phyloP scores from a whole-genome alignment of 2,113 vertebrate genomes.

The Cyanoramphus novaezelandiae region DNA sequence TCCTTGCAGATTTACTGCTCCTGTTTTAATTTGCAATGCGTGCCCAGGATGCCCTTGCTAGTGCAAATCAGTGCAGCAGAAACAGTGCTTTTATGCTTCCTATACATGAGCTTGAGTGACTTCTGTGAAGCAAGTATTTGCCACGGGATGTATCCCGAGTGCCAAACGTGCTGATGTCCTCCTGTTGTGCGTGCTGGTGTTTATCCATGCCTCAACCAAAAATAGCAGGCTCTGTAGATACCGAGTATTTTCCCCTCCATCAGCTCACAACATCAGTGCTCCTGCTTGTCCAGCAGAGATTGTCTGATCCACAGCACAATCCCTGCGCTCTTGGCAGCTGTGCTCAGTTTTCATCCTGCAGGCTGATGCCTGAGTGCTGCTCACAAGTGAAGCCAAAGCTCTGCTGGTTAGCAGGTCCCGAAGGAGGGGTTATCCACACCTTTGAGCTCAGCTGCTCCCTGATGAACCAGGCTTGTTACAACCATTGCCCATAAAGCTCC shows the following conservation, averaged over 20 bases:
- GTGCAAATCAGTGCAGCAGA: background rate
- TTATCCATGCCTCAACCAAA: background rate
- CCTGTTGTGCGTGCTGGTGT: background rate
- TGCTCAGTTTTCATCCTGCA: background rate
- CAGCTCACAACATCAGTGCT: background rate
- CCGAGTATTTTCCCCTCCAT: background rate
- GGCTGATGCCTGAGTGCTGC: rapidly evolving
- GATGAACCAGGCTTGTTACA: background rate
- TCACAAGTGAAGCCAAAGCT: background rate
- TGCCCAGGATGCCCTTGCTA: background rate
- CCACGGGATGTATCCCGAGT: background rate
- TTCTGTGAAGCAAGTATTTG: background rate
- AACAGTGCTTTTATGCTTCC: background rate
- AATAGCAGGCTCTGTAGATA: background rate
- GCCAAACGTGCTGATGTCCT: background rate
- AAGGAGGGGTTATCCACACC: background rate
- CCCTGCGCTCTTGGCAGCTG: background rate
- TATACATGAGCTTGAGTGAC: background rate
- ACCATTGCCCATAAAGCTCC: background rate
- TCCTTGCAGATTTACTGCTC: background rate
- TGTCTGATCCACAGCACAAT: background rate
- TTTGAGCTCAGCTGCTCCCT: background rate
- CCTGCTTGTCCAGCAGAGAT: background rate
- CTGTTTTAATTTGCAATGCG: background rate
- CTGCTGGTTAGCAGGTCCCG: background rate